Base-by-base conservation (phyloP, 1,140 invertebrate genomes). In the Drosophila littoralis region DNA sequence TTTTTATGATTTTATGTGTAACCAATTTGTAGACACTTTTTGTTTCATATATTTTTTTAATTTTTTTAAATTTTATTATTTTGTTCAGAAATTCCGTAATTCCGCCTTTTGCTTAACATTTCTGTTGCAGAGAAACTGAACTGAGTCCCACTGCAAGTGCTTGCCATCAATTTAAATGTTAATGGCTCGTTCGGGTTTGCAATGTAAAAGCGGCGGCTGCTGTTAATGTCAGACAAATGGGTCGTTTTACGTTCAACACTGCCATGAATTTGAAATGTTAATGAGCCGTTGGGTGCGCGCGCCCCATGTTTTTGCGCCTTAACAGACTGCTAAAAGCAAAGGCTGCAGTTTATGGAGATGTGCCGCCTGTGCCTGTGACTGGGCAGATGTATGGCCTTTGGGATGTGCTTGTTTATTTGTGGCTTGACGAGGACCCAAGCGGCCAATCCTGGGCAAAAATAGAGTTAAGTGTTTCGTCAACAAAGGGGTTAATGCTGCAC, bases 261-360 rank as follows among this genome's bases (percentile, higher is more conserved):
- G 75, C 79, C 50, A 79, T 84, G 81, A 84, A 83, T 82, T 59
- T 72, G 72, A 77, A 79, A 84, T 84, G 81, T 84, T 84, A 83
- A 84, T 84, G 81, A 72, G 80, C 36, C 79, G 79, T 77, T 81
- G 78, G 58, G 65, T 69, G 77, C 77, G 51, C 45, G 60, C 60
- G 35, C 51, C n/a, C 32, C 17, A 45, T 45, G 63, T 28, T 52
- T 65, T 72, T 71, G 73, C 59, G 55, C 51, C 55, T 72, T 79
- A 83, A 82, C 81, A 83, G 76, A 59, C 69, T 77, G 81, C 69
- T 83, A 84, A 79, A 76, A 84, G 73, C 64, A 78, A 63, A 64
- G 22, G 75, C 80, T 79, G 79, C 79, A 83, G 28, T 83, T 83
- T 83, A 83, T 76, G 51, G 61, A 48, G 46, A 48, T 48, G 46